Evolutionary conservation across 2,888 invertebrate genomes (phyloP), one percentile per base, ranked within the genome.

Genomic region (Dynastes tityus): DNA sequence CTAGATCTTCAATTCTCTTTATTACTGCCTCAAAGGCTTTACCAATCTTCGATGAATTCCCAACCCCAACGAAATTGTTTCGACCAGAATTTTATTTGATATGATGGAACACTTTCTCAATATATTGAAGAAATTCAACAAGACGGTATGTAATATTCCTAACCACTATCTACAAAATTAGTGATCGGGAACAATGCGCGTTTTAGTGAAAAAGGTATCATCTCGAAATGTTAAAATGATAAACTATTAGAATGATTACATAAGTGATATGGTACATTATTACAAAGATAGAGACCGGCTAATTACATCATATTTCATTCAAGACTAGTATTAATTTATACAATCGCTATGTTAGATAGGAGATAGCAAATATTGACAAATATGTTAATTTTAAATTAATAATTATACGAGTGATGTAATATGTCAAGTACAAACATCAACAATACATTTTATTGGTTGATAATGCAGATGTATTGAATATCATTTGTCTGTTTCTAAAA

Each of bases 361-460:
- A 22, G 68, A 49, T 61, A 45, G 53, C 61, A 73, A 73, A 73
- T 73, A 73, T 73, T 61, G 73, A 73, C 73, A 73, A 73, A 61
- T 73, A 73, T 73, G 73, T 61, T 73, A 73, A 73, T 73, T 73
- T 71, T 58, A 73, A 58, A 61, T 45, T 73, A 40, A 73, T 73
- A 73, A 73, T 45, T 58, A 58, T 61, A 40, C 58, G 32, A 61
- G 16, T 73, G 73, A 73, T 61, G 73, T 73, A 73, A 73, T 73
- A 73, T 73, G 73, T 73, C 73, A 73, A 61, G n/a, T 61, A 40
- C 37, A 71, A 37, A 68, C 29, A 61, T 22, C 13, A 16, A 55
- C 45, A 45, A 45, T 45, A 45, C 45, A 11, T 45, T 45, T 45
- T 45, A 45, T 45, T 8, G 8, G 16, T 55, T 16, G 22, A 22